These are phyloP conservation scores for Chaenogobius annularis DNA, from an alignment of 2,113 vertebrate genomes.

Conservation along the genomic window DNA sequence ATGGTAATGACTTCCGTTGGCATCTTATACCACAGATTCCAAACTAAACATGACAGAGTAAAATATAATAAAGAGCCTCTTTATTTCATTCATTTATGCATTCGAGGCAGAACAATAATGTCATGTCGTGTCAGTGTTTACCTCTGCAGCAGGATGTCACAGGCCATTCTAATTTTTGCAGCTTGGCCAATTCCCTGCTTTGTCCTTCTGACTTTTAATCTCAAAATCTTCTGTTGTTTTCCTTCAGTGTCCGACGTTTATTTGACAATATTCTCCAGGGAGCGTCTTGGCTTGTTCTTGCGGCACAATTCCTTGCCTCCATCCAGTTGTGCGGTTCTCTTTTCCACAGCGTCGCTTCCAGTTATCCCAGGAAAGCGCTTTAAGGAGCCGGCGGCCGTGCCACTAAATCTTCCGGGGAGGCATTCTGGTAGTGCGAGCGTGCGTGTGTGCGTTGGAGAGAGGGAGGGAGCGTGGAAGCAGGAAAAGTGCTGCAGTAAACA, in stretches of 20 bases:
- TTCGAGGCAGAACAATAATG: constrained; percentile 32
- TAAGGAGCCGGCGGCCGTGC: constrained; percentile 72
- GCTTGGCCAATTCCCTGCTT: constrained; percentile 32
- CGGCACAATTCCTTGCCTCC: constrained; percentile 13
- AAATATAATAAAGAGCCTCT: neutral
- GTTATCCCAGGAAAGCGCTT: constrained; percentile 81
- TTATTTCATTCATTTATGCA: neutral
- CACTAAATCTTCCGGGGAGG: constrained; percentile 66
- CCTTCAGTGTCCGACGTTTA: constrained; percentile 12
- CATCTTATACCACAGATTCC: neutral
- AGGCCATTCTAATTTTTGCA: constrained; percentile 80
- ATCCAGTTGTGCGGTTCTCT: constrained; percentile 21
- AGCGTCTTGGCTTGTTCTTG: constrained; percentile 35
- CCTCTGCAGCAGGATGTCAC: constrained; percentile 88
- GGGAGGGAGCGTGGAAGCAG: constrained; percentile 52
- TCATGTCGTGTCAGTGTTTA: constrained; percentile 68
- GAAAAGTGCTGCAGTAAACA: constrained; percentile 84
- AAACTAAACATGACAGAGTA: neutral
- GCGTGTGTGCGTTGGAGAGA: constrained; percentile 1
- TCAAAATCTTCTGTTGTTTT: constrained; percentile 28
- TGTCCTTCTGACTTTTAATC: constrained; percentile 20
- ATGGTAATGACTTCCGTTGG: constrained; percentile 16
- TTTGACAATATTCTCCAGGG: constrained; percentile 2
- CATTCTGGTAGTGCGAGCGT: constrained; percentile 69
- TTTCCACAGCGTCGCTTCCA: neutral